Conservation (phyloP, 2,888 invertebrate genomes). For the Labia minor region DNA sequence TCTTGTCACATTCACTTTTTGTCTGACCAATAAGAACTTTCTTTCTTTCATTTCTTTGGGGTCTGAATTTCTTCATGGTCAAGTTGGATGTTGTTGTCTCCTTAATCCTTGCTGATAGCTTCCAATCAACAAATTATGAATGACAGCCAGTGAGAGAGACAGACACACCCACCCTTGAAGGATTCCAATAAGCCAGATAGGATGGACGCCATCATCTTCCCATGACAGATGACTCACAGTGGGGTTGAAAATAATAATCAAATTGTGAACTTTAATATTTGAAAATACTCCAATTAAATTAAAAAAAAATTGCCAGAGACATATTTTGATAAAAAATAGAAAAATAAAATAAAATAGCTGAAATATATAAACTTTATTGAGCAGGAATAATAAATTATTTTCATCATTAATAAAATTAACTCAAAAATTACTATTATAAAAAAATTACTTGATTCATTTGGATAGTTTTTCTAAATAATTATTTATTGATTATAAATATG, state of each 20-base stretch:
- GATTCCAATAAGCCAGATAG: constrained; percentile 3
- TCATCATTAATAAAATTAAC: too few relatives aligned
- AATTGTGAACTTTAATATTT: neutral
- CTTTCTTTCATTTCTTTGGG: neutral
- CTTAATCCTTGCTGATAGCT: neutral
- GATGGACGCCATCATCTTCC: neutral
- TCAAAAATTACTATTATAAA: too few relatives aligned
- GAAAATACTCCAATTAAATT: neutral
- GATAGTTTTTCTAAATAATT: too few relatives aligned
- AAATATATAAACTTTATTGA: too few relatives aligned
- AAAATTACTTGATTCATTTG: too few relatives aligned
- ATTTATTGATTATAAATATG: too few relatives aligned
- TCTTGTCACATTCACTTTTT: neutral
- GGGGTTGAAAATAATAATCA: neutral
- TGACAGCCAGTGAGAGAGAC: neutral
- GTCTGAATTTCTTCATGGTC: neutral
- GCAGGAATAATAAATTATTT: too few relatives aligned
- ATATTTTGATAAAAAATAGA: too few relatives aligned
- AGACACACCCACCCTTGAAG: neutral
- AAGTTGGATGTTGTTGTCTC: neutral
- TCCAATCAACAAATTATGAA: constrained; percentile 2
- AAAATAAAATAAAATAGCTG: too few relatives aligned
- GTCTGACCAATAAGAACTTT: neutral
- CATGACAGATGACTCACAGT: neutral
- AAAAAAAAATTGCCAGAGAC: neutral